These are phyloP conservation scores for Ariopsis seemanni DNA, from an alignment of 2,113 vertebrate species.

Conservation along the genomic window DNA sequence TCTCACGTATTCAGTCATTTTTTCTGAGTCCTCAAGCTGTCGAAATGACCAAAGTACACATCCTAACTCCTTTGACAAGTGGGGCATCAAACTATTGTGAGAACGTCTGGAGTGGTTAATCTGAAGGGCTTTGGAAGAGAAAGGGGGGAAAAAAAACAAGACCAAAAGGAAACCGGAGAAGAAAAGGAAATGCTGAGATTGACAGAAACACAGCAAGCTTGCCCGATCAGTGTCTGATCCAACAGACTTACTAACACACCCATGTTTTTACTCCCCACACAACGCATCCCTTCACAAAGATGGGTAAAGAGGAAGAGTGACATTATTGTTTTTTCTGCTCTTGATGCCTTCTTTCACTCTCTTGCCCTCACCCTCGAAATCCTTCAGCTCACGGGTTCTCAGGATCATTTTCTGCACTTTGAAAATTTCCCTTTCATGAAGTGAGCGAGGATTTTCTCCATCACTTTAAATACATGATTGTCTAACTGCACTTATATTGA, in stretches of 20 bases:
- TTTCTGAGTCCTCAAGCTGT: background rate
- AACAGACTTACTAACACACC: conserved; percentile 4
- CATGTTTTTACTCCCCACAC: background rate
- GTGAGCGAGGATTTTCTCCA: background rate
- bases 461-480: background rate
- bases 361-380: background rate
- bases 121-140: conserved; percentile 8
- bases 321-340: background rate
- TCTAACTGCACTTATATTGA: background rate
- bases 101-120: conserved; percentile 17
- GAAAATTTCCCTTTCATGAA: background rate
- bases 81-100: background rate
- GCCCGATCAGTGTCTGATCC: background rate
- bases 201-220: conserved; percentile 8
- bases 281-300: conserved; percentile 8
- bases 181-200: background rate
- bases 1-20: conserved; percentile 14
- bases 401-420: background rate
- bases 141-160: background rate
- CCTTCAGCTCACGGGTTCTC: background rate
- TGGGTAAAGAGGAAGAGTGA: background rate
- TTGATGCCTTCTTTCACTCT: background rate
- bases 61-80: background rate
- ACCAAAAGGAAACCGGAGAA: background rate
- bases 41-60: background rate